These are phyloP conservation scores for Morpho deidamia DNA, from an alignment of 2,888 invertebrate species.

Conservation along the genomic window DNA sequence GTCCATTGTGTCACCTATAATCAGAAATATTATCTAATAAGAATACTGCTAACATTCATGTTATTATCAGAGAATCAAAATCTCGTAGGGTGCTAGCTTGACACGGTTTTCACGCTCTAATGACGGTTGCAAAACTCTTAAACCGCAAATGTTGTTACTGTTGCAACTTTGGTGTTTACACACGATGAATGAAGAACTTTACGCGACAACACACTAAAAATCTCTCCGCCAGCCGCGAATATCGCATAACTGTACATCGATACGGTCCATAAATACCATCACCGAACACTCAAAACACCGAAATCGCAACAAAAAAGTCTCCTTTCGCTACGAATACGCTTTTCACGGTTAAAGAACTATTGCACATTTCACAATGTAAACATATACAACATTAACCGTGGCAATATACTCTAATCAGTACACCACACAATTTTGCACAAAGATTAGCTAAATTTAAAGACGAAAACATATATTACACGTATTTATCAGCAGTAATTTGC, in stretches of 20 bases:
- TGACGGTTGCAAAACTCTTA: conserved; percentile 68
- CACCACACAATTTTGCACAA: conserved; percentile 22
- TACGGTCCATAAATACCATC: conserved; percentile 49
- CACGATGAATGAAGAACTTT: conserved; percentile 24
- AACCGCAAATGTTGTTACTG: conserved; percentile 43
- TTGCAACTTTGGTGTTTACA: conserved; percentile 43
- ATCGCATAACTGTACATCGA: conserved; percentile 50
- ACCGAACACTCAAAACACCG: conserved; percentile 44
- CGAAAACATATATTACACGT: conserved; percentile 54
- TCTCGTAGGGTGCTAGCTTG: conserved; percentile 53
- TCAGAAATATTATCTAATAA: conserved; percentile 28
- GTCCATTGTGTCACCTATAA: conserved; percentile 31
- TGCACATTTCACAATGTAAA: conserved; percentile 67
- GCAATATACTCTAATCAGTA: conserved; percentile 32
- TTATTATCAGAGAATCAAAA: conserved; percentile 31
- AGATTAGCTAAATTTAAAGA: conserved; percentile 30
- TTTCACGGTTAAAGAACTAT: conserved; percentile 45
- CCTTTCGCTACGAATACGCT: conserved; percentile 54
- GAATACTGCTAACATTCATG: conserved; percentile 19
- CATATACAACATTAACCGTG: conserved; percentile 49
- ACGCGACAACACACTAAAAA: conserved; percentile 33
- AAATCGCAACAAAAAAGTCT: conserved; percentile 49
- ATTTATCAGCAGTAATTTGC: conserved; percentile 64
- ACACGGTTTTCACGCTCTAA: conserved; percentile 74
- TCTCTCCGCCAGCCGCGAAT: conserved; percentile 36